Evolutionary conservation across 1,140 invertebrate genomes (phyloP), one percentile per base, ranked within the genome.

Genomic region (Monomorium pharaonis): DNA sequence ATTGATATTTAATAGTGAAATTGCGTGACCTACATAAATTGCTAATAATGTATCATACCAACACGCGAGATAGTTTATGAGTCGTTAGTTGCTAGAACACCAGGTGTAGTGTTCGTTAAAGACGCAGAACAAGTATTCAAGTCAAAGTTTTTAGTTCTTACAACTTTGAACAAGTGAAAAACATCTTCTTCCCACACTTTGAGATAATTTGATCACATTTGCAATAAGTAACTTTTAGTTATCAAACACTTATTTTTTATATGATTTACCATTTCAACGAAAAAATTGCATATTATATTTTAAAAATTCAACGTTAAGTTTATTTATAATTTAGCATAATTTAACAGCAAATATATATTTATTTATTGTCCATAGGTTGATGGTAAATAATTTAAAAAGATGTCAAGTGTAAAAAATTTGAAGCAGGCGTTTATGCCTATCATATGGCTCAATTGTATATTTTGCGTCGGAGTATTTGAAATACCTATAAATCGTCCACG

Each of bases 391-490:
- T 42, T 60, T n/a, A 60, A 42, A 16, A 63, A 63, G 42, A 12
- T 4, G 44, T 9, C 1, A 6, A 10, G 12, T 5, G 3, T 75
- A 3, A 72, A 3, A 44, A 56, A 5, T 18, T 44, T 81, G n/a
- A 81, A 81, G 7, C 33, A 21, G 1, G 65, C 49, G 3, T 0
- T 81, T 18, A 18, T 3, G 78, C 65, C 78, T 18, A 27, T 81
- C 6, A 27, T 30, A 56, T 81, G 47, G 65, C 78, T 81, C 24
- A 81, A 81, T 44, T 72, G 49, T 18, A 21, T 81, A 58, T 81
- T 70, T 49, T 81, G 65, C 49, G 72, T 81, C 65, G 78, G 78
- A 72, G 12, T 81, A 33, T 72, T 81, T 6, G 78, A 81, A 24
- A 72, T 81, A 58, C 78, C 78, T 7, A 9, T 1, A 27, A 70